Conservation (phyloP, 2,888 invertebrate species). For the Heteropelma amictum region DNA sequence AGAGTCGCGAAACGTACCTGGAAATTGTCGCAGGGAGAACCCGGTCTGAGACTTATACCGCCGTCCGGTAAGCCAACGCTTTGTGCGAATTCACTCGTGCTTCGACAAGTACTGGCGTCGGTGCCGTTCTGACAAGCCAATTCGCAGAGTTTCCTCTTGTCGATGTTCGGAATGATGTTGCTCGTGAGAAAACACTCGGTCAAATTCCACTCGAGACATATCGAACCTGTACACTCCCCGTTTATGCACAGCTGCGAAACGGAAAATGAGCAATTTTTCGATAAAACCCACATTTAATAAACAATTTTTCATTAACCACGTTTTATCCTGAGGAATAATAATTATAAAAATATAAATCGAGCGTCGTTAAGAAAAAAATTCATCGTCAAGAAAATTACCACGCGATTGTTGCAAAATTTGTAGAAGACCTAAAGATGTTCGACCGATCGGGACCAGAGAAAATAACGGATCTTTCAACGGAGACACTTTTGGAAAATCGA, state of each 20-base stretch:
- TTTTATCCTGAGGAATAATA: neutral
- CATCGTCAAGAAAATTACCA: neutral
- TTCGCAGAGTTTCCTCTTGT: slow-evolving; percentile 94
- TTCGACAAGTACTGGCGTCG: slow-evolving; percentile 86
- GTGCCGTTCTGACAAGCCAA: slow-evolving; percentile 96
- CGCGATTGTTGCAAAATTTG: neutral
- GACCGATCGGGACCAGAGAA: too few relatives aligned
- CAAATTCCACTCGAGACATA: slow-evolving; percentile 96
- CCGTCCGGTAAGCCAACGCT: slow-evolving; percentile 86
- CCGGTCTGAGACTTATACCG: slow-evolving; percentile 93
- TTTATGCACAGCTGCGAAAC: slow-evolving; percentile 86
- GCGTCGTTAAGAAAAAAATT: neutral
- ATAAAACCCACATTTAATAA: too few relatives aligned
- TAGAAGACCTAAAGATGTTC: too few relatives aligned
- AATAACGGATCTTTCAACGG: too few relatives aligned
- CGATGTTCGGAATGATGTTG: slow-evolving; percentile 85
- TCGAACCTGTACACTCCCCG: slow-evolving; percentile 96
- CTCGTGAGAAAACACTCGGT: slow-evolving; percentile 96
- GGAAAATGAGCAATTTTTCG: neutral
- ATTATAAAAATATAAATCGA: neutral
- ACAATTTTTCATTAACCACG: too few relatives aligned
- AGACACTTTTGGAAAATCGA: too few relatives aligned
- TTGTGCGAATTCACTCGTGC: slow-evolving; percentile 92
- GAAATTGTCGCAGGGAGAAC: slow-evolving; percentile 99
- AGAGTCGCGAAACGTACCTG: slow-evolving; percentile 81